Percentiles rank a stretch among this genome's conserved stretches.
phyloP scores from a whole-genome alignment of 2,888 invertebrate species.

The Patella pellucida region DNA sequence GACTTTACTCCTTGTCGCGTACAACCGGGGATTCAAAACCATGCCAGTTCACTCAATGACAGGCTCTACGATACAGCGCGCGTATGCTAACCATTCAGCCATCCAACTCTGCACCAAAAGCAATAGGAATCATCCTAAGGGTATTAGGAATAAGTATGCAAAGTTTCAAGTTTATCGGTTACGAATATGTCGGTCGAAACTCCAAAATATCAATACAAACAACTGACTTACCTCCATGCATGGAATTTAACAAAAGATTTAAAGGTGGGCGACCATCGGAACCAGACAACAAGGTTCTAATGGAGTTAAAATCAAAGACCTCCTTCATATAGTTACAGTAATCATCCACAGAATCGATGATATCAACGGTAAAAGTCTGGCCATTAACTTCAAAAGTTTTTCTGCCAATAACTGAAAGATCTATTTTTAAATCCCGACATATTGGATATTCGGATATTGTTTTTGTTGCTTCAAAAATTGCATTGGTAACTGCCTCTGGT shows the following conservation, averaged over 20 bases:
- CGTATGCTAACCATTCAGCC: too few species aligned
- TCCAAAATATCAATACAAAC: too few species aligned
- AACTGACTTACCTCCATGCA: constrained; percentile 86
- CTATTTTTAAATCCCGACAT: constrained; percentile 82
- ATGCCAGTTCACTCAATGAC: too few species aligned
- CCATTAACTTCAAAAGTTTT: constrained; percentile 77
- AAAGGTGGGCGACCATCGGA: constrained; percentile 76
- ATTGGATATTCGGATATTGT: constrained; percentile 85
- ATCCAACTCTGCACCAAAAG: too few species aligned
- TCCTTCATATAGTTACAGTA: constrained; percentile 93
- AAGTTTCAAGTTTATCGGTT: too few species aligned
- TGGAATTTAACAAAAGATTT: constrained; percentile 89
- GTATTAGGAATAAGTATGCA: too few species aligned
- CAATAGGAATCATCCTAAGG: too few species aligned
- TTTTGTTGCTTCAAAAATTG: constrained; percentile 86
- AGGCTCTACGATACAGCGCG: too few species aligned
- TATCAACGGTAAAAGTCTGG: constrained; percentile 73
- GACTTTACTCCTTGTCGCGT: too few species aligned
- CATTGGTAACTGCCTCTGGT: constrained; percentile 89
- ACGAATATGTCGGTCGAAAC: too few species aligned
- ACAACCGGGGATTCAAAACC: too few species aligned
- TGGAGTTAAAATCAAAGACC: constrained; percentile 92
- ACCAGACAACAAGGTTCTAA: constrained; percentile 82
- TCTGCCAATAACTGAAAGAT: constrained; percentile 77
- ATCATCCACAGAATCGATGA: constrained; percentile 91